Conservation (phyloP, 2,888 invertebrate species). For the Morpho helenor region DNA sequence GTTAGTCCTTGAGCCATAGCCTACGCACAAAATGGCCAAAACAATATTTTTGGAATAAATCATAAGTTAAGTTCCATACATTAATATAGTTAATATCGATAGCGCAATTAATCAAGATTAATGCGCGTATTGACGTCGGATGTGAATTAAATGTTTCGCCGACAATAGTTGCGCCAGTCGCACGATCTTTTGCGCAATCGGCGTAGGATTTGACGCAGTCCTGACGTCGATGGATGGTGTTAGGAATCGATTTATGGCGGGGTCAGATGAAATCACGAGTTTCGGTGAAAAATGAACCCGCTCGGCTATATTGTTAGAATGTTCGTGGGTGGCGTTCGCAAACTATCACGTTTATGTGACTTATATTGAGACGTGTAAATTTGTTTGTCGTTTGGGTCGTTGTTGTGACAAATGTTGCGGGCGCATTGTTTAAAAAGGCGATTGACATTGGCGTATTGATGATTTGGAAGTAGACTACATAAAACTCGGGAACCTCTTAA, state of each 20-base stretch:
- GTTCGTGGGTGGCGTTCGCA: constrained; percentile 14
- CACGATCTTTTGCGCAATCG: constrained; percentile 47
- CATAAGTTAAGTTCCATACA: background rate
- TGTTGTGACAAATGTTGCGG: too few species aligned
- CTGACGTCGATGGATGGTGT: constrained; percentile 37
- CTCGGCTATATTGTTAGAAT: constrained; percentile 17
- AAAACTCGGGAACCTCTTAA: too few species aligned
- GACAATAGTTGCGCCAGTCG: constrained; percentile 32
- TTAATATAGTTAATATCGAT: constrained; percentile 7
- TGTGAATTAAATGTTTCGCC: constrained; percentile 29
- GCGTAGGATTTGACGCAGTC: constrained; percentile 27
- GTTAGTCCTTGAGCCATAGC: too few species aligned
- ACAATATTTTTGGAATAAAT: constrained; percentile 3
- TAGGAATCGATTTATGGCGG: constrained; percentile 31
- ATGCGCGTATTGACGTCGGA: constrained; percentile 25
- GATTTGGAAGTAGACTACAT: too few species aligned
- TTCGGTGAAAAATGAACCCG: constrained; percentile 34
- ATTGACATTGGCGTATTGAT: too few species aligned
- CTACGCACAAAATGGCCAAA: too few species aligned
- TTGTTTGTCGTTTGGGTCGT: too few species aligned
- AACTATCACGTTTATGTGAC: constrained; percentile 16
- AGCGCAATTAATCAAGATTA: constrained; percentile 33
- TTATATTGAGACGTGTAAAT: too few species aligned
- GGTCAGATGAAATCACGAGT: constrained; percentile 40
- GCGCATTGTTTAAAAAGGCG: too few species aligned